Percentiles rank a stretch among this genome's conserved stretches.
Conservation (phyloP, 2,113 vertebrate genomes). For the Lutjanus erythropterus region DNA sequence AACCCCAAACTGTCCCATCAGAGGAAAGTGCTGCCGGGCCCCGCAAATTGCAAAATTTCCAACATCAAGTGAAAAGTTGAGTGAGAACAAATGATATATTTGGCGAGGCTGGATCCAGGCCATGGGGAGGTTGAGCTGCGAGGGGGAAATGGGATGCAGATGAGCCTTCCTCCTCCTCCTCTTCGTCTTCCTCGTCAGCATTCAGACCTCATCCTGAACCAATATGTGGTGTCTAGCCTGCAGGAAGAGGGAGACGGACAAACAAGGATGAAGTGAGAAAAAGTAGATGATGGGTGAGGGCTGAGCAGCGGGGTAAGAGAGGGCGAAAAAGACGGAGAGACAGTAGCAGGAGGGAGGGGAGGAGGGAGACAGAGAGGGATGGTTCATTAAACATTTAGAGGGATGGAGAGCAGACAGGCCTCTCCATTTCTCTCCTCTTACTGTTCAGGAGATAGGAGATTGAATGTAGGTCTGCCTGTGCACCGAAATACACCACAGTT, state of each 20-base stretch:
- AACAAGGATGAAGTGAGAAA: constrained; percentile 63
- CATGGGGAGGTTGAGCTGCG: constrained; percentile 18
- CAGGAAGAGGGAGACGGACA: constrained; percentile 54
- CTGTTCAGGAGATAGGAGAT: constrained; percentile 57
- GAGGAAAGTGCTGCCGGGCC: neutral
- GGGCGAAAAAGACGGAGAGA: neutral
- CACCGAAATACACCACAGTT: constrained; percentile 41
- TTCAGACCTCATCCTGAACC: constrained; percentile 61
- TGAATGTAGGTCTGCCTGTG: constrained; percentile 51
- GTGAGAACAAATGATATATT: constrained; percentile 45
- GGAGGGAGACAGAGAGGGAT: constrained; percentile 43
- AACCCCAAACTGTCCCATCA: constrained; percentile 24
- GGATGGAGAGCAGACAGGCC: constrained; percentile 72
- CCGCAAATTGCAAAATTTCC: constrained; percentile 8
- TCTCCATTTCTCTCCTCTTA: constrained; percentile 62
- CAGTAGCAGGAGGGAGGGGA: neutral
- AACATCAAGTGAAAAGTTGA: constrained; percentile 38
- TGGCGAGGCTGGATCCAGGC: constrained; percentile 19
- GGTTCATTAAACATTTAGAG: constrained; percentile 80
- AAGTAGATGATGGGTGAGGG: constrained; percentile 59
- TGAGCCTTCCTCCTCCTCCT: constrained; percentile 31
- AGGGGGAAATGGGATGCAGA: constrained; percentile 45
- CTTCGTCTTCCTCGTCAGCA: constrained; percentile 42
- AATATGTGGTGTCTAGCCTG: constrained; percentile 37
- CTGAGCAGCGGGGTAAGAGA: constrained; percentile 10